These are phyloP conservation scores for Chaetoderma sp. DNA, from an alignment of 2,888 invertebrate genomes.

Conservation along the genomic window DNA sequence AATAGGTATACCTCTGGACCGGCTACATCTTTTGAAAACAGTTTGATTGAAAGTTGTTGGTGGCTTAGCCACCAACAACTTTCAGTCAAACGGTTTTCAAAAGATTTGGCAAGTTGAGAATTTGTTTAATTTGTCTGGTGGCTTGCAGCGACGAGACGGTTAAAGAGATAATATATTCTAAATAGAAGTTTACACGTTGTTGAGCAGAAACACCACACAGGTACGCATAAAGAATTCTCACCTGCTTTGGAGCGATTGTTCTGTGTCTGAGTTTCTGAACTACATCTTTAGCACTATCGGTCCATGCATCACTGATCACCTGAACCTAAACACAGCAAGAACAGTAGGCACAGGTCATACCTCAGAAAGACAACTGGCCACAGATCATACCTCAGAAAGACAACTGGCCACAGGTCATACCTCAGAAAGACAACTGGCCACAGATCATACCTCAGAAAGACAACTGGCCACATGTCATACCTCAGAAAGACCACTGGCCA, in stretches of 20 bases:
- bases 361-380: neutral
- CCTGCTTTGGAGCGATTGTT: constrained; percentile 63
- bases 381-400: neutral
- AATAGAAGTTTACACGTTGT: too few relatives aligned
- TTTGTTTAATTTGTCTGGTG: too few relatives aligned
- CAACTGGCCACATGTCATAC: neutral
- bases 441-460: neutral
- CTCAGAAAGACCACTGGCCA: neutral
- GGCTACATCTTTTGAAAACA: too few relatives aligned
- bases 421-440: neutral
- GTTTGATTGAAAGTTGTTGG: too few relatives aligned
- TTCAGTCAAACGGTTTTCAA: too few relatives aligned
- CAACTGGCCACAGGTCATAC: neutral
- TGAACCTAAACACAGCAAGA: constrained; percentile 44
- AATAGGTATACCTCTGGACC: too few relatives aligned
- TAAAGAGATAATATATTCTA: too few relatives aligned
- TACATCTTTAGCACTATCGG: constrained; percentile 56
- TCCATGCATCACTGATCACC: constrained; percentile 65
- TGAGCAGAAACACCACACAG: too few relatives aligned
- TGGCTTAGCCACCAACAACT: too few relatives aligned
- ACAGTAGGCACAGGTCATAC: neutral
- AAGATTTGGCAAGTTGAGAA: too few relatives aligned
- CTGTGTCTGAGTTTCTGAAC: constrained; percentile 62
- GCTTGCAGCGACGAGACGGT: too few relatives aligned
- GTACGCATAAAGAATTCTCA: too few relatives aligned